Evolutionary conservation across 2,888 invertebrate genomes (phyloP).

Genomic region (Oligia fasciuncula): DNA sequence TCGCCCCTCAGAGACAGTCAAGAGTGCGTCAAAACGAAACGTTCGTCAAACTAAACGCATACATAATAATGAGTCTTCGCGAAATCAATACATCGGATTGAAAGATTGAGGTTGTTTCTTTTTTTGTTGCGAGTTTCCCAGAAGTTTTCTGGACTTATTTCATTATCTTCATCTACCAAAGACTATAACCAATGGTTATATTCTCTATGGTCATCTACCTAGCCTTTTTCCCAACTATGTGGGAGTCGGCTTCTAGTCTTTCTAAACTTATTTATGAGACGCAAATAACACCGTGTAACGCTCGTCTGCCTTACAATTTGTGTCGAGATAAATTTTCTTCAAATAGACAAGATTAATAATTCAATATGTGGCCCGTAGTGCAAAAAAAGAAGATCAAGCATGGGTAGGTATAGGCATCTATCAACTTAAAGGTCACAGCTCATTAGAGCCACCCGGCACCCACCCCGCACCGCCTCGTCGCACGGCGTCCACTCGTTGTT

Average conservation of each 20-base stretch:
- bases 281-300: background rate
- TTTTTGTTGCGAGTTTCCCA: background rate
- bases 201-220: too few species aligned
- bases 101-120: background rate
- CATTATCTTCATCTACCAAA: too few species aligned
- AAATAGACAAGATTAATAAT: background rate
- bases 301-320: background rate
- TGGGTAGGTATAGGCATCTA: background rate
- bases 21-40: background rate
- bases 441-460: too few species aligned
- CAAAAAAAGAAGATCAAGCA: conserved; percentile 2
- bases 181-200: too few species aligned
- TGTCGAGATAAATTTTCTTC: background rate
- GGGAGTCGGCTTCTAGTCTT: background rate
- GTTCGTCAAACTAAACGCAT: background rate
- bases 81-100: too few species aligned
- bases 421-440: conserved; percentile 1
- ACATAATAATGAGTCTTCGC: background rate
- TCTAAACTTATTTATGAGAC: background rate
- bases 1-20: background rate
- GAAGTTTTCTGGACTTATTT: background rate
- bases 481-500: too few species aligned
- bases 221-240: too few species aligned
- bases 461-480: too few species aligned
- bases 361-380: background rate